phyloP scores from a whole-genome alignment of 2,888 invertebrate genomes.

The Agriotes lineatus region DNA sequence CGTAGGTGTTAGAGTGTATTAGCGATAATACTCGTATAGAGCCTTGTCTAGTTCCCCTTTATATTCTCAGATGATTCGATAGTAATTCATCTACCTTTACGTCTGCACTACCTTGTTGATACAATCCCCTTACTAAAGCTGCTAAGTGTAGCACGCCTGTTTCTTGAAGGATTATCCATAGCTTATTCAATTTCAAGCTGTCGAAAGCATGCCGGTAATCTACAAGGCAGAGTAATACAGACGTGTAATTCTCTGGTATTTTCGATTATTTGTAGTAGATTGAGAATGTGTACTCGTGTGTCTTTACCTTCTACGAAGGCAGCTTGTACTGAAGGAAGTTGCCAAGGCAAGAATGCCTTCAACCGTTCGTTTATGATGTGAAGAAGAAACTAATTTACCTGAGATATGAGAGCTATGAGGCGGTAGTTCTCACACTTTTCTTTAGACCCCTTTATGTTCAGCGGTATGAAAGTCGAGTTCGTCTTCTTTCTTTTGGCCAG shows the following conservation, averaged over 20 bases:
- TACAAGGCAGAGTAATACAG: not conserved
- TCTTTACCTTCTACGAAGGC: not conserved
- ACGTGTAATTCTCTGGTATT: not conserved
- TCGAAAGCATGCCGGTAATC: not conserved
- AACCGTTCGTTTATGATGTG: not conserved
- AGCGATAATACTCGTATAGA: not conserved
- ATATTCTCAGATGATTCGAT: not conserved
- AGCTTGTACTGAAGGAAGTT: not conserved
- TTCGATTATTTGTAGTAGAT: not conserved
- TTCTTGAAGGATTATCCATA: not conserved
- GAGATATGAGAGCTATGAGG: not conserved
- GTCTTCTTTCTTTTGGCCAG: not conserved
- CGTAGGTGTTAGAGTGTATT: not conserved
- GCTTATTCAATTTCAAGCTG: not conserved
- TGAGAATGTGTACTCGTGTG: not conserved
- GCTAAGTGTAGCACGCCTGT: not conserved
- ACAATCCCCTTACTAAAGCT: not conserved
- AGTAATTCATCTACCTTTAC: not conserved
- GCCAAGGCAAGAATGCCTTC: not conserved
- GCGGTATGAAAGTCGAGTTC: not conserved
- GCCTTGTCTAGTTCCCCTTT: not conserved
- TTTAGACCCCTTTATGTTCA: not conserved
- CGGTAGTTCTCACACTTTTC: not conserved
- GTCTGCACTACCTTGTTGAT: not conserved
- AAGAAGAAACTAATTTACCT: not conserved